Conservation (phyloP, 1,140 invertebrate genomes). For the Drosophila arizonae region DNA sequence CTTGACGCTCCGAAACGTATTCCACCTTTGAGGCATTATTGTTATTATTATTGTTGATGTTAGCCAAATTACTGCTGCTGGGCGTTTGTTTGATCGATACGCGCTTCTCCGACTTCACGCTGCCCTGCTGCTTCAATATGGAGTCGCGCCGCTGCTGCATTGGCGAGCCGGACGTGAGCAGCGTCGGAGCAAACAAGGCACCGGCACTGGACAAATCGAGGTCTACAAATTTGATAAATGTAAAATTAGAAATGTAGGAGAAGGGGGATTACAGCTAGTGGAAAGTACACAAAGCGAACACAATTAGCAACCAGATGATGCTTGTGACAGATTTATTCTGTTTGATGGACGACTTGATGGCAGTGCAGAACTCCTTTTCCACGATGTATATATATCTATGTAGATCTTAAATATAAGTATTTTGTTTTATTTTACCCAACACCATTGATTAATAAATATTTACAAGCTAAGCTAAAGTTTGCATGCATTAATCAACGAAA, state of each 20-base stretch:
- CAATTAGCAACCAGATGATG: constrained; percentile 14
- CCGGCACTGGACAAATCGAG: constrained; percentile 36
- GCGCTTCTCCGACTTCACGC: constrained; percentile 74
- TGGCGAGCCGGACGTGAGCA: constrained; percentile 43
- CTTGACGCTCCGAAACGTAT: constrained; percentile 71
- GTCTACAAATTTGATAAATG: constrained; percentile 42
- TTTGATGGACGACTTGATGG: constrained; percentile 3
- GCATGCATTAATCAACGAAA: constrained; percentile 25
- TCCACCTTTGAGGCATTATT: constrained; percentile 68
- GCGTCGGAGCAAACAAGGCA: constrained; percentile 24
- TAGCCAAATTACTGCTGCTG: constrained; percentile 42
- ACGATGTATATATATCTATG: constrained; percentile 6
- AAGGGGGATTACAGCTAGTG: not conserved
- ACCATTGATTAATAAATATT: constrained; percentile 26
- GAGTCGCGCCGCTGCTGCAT: constrained; percentile 71
- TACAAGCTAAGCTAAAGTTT: constrained; percentile 34
- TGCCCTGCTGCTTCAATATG: constrained; percentile 79
- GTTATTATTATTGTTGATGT: constrained; percentile 51
- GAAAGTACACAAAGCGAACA: constrained; percentile 11
- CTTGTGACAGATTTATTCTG: not conserved
- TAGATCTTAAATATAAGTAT: constrained; percentile 5
- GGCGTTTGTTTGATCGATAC: constrained; percentile 75
- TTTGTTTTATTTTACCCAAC: constrained; percentile 1
- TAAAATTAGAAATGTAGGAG: constrained; percentile 2
- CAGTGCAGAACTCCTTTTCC: not conserved